Evolutionary conservation across 2,888 invertebrate species (phyloP).

Genomic region (Orchesella flavescens): DNA sequence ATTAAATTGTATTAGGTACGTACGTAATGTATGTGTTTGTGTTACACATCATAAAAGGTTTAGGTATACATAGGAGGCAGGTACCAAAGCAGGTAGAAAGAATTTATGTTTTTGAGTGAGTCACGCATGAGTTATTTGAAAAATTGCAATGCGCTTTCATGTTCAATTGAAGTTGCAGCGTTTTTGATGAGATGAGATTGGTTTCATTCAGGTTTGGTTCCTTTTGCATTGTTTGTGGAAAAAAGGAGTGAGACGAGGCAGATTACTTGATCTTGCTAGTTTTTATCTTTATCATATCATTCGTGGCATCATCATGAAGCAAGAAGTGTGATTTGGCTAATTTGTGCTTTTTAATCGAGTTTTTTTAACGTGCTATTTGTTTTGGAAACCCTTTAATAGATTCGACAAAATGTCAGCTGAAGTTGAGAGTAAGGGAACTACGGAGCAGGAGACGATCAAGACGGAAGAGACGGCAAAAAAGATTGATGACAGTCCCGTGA

Average conservation of each 20-base stretch:
- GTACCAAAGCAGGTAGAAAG: constrained; percentile 2
- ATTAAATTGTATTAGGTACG: neutral
- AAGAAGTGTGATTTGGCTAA: neutral
- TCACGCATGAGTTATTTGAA: constrained; percentile 42
- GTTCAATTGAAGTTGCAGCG: constrained; percentile 16
- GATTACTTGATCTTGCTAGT: neutral
- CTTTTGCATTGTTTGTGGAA: constrained; percentile 6
- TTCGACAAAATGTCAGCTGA: constrained; percentile 65
- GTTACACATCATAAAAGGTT: constrained; percentile 8
- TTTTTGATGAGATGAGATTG: neutral
- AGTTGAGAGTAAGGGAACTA: constrained; percentile 63
- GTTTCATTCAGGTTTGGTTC: neutral
- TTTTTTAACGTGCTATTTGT: neutral
- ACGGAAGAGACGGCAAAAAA: constrained; percentile 63
- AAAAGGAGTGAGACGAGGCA: neutral
- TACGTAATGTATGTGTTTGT: constrained; percentile 5
- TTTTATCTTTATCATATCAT: neutral
- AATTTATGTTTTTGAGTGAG: constrained; percentile 18
- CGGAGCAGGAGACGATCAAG: constrained; percentile 64
- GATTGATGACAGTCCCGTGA: constrained; percentile 65
- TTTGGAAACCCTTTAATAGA: neutral
- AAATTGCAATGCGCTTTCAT: constrained; percentile 25
- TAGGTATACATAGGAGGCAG: too few relatives aligned
- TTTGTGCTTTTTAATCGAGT: constrained; percentile 9
- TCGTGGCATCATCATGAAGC: neutral